A percentile compares a stretch with the other conserved stretches of the same genome.
Conservation (phyloP, 2,888 invertebrate genomes). For the Lochmaea crataegi region DNA sequence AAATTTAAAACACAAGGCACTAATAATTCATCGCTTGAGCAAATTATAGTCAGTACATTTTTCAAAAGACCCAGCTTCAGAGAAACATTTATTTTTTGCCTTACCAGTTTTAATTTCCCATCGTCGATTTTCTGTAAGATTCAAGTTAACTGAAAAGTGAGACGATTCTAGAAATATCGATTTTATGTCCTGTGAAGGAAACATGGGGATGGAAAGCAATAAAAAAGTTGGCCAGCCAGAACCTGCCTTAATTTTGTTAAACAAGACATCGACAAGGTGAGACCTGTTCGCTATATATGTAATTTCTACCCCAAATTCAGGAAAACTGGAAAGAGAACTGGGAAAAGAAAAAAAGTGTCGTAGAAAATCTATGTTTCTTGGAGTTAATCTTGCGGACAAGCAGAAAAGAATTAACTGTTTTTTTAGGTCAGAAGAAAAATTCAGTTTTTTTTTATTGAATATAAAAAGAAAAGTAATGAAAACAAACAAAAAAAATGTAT, state of each 20-base stretch:
- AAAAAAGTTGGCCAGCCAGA: constrained; percentile 25
- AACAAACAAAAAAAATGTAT: no score
- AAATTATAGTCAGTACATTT: no score
- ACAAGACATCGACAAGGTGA: constrained; percentile 42
- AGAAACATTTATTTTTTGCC: no score
- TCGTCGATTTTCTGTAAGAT: background rate
- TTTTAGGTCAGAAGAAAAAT: background rate
- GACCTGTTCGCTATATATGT: constrained; percentile 25
- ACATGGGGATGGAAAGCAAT: constrained; percentile 20
- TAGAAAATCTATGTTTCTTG: background rate
- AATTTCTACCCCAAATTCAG: background rate
- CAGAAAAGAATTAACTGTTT: background rate
- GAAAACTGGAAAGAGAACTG: background rate
- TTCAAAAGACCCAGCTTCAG: no score
- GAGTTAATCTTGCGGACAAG: background rate
- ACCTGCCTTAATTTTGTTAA: constrained; percentile 38
- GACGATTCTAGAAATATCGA: constrained; percentile 10
- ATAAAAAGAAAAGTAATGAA: no score
- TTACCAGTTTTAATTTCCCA: no score
- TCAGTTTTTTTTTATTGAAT: no score
- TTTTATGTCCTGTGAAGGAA: constrained; percentile 9
- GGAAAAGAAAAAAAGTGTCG: constrained; percentile 3
- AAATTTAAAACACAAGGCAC: no score
- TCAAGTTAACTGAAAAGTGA: background rate
- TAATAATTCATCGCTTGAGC: no score